A percentile compares a stretch with the other conserved stretches of the same genome.
Conservation (phyloP, 2,113 vertebrate species). For the Agelaius phoeniceus region DNA sequence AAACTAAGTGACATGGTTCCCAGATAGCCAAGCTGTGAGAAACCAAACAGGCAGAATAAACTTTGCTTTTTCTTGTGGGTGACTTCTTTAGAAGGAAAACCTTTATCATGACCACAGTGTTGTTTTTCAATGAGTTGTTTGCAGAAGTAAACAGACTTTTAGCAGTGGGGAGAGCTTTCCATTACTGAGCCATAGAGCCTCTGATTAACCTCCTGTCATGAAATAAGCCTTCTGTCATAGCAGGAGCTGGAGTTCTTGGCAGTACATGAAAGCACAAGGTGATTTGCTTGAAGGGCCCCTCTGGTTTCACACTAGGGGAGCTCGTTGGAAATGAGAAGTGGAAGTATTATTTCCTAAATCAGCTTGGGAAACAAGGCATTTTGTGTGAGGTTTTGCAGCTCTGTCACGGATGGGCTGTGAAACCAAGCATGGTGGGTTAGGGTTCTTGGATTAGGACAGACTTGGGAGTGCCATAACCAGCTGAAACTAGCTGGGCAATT, state of each 20-base stretch:
- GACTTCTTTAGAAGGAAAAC: neutral
- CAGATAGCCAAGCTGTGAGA: neutral
- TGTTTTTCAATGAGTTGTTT: neutral
- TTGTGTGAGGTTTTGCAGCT: neutral
- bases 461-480: rapidly evolving
- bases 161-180: neutral
- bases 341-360: neutral
- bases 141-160: neutral
- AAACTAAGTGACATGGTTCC: neutral
- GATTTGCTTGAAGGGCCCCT: neutral
- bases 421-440: neutral
- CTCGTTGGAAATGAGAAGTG: neutral
- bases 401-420: neutral
- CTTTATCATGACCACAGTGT: neutral
- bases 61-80: neutral
- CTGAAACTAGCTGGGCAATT: neutral
- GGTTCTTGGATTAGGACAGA: neutral
- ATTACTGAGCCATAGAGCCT: neutral
- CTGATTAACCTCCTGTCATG: neutral
- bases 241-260: neutral
- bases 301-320: neutral
- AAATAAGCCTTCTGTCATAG: neutral
- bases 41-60: neutral
- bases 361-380: neutral
- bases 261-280: neutral